phyloP scores from a whole-genome alignment of 2,888 invertebrate species.

The Gastrophysa polygoni region DNA sequence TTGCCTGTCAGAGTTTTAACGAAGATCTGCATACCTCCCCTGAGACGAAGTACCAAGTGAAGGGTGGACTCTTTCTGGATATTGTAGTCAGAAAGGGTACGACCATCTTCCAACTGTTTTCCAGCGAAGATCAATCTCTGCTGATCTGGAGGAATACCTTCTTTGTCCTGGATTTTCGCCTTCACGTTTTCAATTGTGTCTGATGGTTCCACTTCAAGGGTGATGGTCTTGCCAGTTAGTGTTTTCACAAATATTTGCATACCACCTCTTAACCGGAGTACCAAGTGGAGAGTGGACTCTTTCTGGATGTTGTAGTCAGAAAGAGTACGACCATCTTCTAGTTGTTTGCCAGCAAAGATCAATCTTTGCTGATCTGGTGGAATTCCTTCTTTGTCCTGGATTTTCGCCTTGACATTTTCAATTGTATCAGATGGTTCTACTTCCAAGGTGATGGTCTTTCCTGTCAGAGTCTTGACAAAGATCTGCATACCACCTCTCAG shows the following conservation, averaged over 20 bases:
- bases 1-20: conserved; percentile 65
- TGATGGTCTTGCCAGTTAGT: conserved; percentile 65
- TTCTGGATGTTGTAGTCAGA: conserved; percentile 72
- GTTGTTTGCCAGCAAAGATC: conserved; percentile 72
- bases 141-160: conserved; percentile 82
- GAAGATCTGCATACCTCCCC: conserved; percentile 73
- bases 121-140: conserved; percentile 90
- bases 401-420: conserved; percentile 69
- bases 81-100: conserved; percentile 8
- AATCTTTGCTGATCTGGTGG: conserved; percentile 67
- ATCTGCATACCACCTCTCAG: conserved; percentile 85
- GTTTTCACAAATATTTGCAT: conserved; percentile 66
- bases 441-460: conserved; percentile 64
- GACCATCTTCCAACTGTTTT: conserved; percentile 10
- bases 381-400: conserved; percentile 64
- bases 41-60: conserved; percentile 65
- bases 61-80: conserved; percentile 60
- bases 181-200: conserved; percentile 68
- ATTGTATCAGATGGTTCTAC: conserved; percentile 70
- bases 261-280: conserved; percentile 68
- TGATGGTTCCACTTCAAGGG: conserved; percentile 63
- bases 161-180: conserved; percentile 68
- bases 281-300: conserved; percentile 65
- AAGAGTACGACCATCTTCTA: conserved; percentile 72
- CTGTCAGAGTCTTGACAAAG: conserved; percentile 61